Percentiles rank a stretch among this genome's conserved stretches.
Evolutionary conservation across 2,113 vertebrate species (phyloP).

Genomic region (Synodontis membranacea): DNA sequence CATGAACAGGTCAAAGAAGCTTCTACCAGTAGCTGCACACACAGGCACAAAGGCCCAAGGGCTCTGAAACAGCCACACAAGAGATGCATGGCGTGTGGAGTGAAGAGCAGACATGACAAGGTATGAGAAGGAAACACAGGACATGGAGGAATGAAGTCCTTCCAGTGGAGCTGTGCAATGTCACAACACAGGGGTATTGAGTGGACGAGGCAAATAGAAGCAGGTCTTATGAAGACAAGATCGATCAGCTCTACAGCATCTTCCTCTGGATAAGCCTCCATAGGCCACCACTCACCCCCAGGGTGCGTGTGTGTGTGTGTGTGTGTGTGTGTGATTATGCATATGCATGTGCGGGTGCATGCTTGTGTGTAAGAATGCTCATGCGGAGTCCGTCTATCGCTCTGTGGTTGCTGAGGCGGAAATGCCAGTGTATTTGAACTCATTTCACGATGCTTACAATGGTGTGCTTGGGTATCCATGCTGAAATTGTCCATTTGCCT

Average conservation of each 20-base stretch:
- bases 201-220: slow-evolving; percentile 80
- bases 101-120: not conserved
- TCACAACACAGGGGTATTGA: slow-evolving; percentile 87
- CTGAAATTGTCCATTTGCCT: slow-evolving; percentile 53
- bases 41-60: slow-evolving; percentile 32
- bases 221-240: slow-evolving; percentile 82
- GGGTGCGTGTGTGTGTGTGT: slow-evolving; percentile 27
- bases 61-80: slow-evolving; percentile 69
- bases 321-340: slow-evolving; percentile 2
- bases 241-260: slow-evolving; percentile 84
- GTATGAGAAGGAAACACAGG: slow-evolving; percentile 56
- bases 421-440: slow-evolving; percentile 44
- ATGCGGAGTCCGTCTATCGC: slow-evolving; percentile 40
- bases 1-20: slow-evolving; percentile 77
- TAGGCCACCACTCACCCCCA: slow-evolving; percentile 79
- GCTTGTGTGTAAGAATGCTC: slow-evolving; percentile 35
- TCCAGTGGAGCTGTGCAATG: slow-evolving; percentile 76
- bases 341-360: slow-evolving; percentile 26
- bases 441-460: slow-evolving; percentile 50
- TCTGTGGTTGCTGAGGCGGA: slow-evolving; percentile 41
- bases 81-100: slow-evolving; percentile 72
- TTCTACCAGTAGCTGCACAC: slow-evolving; percentile 56
- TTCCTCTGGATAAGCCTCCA: slow-evolving; percentile 82
- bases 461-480: slow-evolving; percentile 53
- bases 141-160: slow-evolving; percentile 48